Conservation (phyloP, 92 coral and sea anemone species). For the Phenganax marumi region DNA sequence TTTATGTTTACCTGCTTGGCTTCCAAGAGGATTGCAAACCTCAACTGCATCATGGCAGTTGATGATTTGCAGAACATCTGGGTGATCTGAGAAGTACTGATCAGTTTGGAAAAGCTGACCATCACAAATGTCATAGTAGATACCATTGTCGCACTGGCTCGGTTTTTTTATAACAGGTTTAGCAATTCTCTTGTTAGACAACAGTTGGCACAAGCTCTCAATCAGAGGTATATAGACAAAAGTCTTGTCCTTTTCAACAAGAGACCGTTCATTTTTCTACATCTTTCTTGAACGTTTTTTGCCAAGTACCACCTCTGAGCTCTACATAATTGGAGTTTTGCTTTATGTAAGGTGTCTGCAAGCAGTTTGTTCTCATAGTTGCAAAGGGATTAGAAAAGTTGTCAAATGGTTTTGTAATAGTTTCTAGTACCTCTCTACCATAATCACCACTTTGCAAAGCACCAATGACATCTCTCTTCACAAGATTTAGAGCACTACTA, state of each 20-base stretch:
- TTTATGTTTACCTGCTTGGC: slow-evolving; percentile 27
- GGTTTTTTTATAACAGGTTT: slow-evolving; percentile 30
- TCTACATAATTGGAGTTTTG: slow-evolving; percentile 14
- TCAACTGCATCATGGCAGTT: slow-evolving; percentile 41
- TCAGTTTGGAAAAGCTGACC: neutral
- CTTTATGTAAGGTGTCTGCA: slow-evolving; percentile 25
- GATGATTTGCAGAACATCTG: neutral
- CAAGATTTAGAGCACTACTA: neutral
- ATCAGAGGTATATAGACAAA: slow-evolving; percentile 32
- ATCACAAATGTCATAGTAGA: slow-evolving; percentile 3
- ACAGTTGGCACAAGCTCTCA: slow-evolving; percentile 35
- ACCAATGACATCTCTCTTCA: neutral
- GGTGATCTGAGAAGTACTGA: too few relatives aligned
- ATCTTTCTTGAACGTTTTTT: slow-evolving; percentile 14
- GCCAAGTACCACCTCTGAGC: slow-evolving; percentile 30
- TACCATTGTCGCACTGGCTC: slow-evolving; percentile 27
- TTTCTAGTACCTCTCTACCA: neutral
- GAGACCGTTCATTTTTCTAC: slow-evolving; percentile 8
- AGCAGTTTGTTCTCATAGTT: neutral
- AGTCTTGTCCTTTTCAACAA: slow-evolving; percentile 23
- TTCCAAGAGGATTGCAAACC: slow-evolving; percentile 42
- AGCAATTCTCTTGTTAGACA: slow-evolving; percentile 38
- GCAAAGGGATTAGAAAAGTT: slow-evolving; percentile 3
- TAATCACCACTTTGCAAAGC: neutral
- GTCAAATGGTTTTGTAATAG: neutral